These are phyloP conservation scores for Scaptomyza polygonia DNA, from an alignment of 2,888 invertebrate genomes.

Conservation along the genomic window DNA sequence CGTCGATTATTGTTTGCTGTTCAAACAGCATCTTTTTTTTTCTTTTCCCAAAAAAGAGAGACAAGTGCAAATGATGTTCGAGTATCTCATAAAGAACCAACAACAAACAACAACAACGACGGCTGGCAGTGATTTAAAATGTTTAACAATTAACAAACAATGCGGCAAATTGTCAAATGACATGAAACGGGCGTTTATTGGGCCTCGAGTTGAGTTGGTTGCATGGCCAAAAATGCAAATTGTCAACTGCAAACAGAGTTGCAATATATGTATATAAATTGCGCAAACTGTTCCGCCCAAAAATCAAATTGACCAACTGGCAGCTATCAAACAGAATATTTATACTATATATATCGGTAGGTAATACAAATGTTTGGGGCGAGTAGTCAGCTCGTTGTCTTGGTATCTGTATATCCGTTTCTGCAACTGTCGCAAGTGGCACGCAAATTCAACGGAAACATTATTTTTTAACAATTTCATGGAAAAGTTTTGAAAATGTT, in stretches of 20 bases:
- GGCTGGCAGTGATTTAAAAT: slow-evolving; percentile 69
- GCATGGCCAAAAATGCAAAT: slow-evolving; percentile 65
- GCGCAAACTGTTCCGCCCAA: slow-evolving; percentile 25
- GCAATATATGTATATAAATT: slow-evolving; percentile 56
- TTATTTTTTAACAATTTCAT: slow-evolving; percentile 23
- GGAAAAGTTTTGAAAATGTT: slow-evolving; percentile 7
- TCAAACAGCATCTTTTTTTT: slow-evolving; percentile 1
- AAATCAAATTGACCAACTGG: not conserved
- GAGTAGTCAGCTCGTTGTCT: slow-evolving; percentile 12
- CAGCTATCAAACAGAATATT: slow-evolving; percentile 26
- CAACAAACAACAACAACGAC: slow-evolving; percentile 12
- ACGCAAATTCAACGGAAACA: slow-evolving; percentile 30
- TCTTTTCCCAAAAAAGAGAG: slow-evolving; percentile 1
- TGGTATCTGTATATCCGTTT: slow-evolving; percentile 8
- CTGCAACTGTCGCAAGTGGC: slow-evolving; percentile 5
- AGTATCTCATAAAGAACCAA: slow-evolving; percentile 38
- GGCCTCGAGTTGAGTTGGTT: slow-evolving; percentile 1
- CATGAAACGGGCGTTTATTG: slow-evolving; percentile 63
- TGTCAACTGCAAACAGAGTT: slow-evolving; percentile 24
- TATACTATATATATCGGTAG: not conserved
- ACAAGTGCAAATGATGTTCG: slow-evolving; percentile 3
- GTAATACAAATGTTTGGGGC: slow-evolving; percentile 30
- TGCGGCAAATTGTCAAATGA: slow-evolving; percentile 75
- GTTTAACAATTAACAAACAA: slow-evolving; percentile 75
- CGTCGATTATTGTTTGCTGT: slow-evolving; percentile 23